Conservation (phyloP, 2,113 vertebrate genomes). For the Tyto alba region DNA sequence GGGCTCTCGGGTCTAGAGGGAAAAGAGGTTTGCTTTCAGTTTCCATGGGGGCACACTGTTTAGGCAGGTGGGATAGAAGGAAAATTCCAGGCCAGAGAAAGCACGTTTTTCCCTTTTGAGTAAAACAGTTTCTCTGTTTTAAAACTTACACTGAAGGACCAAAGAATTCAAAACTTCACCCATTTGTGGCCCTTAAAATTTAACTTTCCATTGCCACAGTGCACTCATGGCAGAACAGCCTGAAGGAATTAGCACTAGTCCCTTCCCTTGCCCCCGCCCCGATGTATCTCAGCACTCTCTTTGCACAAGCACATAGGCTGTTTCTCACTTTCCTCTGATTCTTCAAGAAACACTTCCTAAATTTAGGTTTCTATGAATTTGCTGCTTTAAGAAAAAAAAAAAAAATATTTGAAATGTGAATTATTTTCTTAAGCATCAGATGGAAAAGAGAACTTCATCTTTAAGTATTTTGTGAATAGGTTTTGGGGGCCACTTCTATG, state of each 20-base stretch:
- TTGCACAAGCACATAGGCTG: not conserved
- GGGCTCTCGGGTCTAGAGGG: not conserved
- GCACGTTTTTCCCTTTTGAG: not conserved
- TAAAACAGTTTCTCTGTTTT: constrained; percentile 44
- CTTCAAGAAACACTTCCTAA: constrained; percentile 36
- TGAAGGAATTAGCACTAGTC: constrained; percentile 3
- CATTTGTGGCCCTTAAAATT: not conserved
- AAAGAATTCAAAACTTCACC: constrained; percentile 43
- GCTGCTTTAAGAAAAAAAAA: not conserved
- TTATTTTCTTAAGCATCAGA: constrained; percentile 43
- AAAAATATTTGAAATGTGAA: constrained; percentile 49
- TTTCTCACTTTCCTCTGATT: constrained; percentile 43
- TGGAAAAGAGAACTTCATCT: constrained; percentile 19
- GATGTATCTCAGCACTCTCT: not conserved
- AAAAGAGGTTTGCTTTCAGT: not conserved
- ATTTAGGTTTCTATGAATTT: constrained; percentile 47
- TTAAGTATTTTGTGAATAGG: not conserved
- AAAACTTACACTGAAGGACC: constrained; percentile 56
- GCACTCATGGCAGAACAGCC: not conserved
- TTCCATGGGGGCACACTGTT: not conserved
- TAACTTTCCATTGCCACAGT: not conserved
- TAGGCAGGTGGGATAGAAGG: not conserved
- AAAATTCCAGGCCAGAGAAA: constrained; percentile 29
- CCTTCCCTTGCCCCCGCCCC: not conserved
- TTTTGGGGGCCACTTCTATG: not conserved